Conservation (phyloP, 2,888 invertebrate genomes). For the Caenorhabditis wallacei region DNA sequence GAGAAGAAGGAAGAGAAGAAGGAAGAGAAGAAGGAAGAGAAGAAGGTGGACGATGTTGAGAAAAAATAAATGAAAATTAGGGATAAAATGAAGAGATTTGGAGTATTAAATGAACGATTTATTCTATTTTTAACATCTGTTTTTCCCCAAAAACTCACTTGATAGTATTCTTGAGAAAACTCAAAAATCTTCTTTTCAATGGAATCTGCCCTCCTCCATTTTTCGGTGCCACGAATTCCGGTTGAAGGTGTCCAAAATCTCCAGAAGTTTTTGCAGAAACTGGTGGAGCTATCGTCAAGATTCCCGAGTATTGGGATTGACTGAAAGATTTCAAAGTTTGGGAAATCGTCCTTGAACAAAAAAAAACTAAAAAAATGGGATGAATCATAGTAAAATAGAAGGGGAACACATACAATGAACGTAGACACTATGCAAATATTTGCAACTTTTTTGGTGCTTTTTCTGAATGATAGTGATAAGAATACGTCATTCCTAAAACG, state of each 20-base stretch:
- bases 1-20: too few species aligned
- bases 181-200: slow-evolving; percentile 24
- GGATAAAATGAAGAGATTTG: too few species aligned
- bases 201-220: slow-evolving; percentile 15
- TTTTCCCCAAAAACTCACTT: slow-evolving; percentile 23
- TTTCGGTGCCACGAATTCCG: slow-evolving; percentile 18
- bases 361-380: slow-evolving; percentile 20
- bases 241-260: slow-evolving; percentile 7
- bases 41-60: too few species aligned
- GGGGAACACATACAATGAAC: not conserved
- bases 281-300: slow-evolving; percentile 32
- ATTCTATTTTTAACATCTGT: too few species aligned
- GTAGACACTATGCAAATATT: slow-evolving; percentile 33
- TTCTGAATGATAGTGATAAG: not conserved
- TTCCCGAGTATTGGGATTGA: slow-evolving; percentile 41
- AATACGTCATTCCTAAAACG: not conserved
- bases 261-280: slow-evolving; percentile 20
- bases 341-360: too few species aligned
- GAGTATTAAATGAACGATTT: too few species aligned
- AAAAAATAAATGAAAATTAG: too few species aligned
- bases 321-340: too few species aligned
- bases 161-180: slow-evolving; percentile 35
- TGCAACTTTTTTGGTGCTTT: slow-evolving; percentile 9
- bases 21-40: too few species aligned
- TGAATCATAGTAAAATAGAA: slow-evolving; percentile 19